Evolutionary conservation across 1,140 invertebrate genomes (phyloP).

Genomic region (Drosophila cardini): DNA sequence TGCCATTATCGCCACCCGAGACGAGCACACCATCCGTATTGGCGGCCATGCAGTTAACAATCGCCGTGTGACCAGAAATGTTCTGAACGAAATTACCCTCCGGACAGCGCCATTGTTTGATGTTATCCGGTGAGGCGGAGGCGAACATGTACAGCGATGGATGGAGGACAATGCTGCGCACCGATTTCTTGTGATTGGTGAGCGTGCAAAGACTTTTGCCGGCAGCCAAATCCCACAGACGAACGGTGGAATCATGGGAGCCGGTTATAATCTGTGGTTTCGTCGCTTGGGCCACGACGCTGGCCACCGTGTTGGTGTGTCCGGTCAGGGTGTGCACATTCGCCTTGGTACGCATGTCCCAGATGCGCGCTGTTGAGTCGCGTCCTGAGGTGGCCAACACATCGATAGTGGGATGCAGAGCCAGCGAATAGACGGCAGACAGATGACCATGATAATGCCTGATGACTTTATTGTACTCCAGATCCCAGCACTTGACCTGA

Average conservation of each 20-base stretch:
- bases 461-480: slow-evolving; percentile 99
- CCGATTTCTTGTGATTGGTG: slow-evolving; percentile 99
- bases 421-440: slow-evolving; percentile 97
- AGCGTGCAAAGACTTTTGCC: slow-evolving; percentile 97
- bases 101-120: slow-evolving; percentile 99
- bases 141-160: slow-evolving; percentile 98
- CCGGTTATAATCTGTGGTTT: slow-evolving; percentile 96
- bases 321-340: slow-evolving; percentile 98
- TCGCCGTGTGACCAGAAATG: slow-evolving; percentile 98
- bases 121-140: slow-evolving; percentile 98
- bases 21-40: slow-evolving; percentile 98
- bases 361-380: slow-evolving; percentile 97
- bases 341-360: slow-evolving; percentile 99
- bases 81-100: slow-evolving; percentile 99
- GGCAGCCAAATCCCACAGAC: slow-evolving; percentile 98
- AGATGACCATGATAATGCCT: slow-evolving; percentile 99
- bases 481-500: slow-evolving; percentile 99
- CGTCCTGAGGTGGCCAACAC: slow-evolving; percentile 96
- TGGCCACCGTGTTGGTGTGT: slow-evolving; percentile 98
- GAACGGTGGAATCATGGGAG: slow-evolving; percentile 93
- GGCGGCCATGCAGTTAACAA: slow-evolving; percentile 97
- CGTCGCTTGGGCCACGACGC: slow-evolving; percentile 94
- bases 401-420: slow-evolving; percentile 98
- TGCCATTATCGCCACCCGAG: slow-evolving; percentile 99
- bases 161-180: slow-evolving; percentile 95